phyloP scores from a whole-genome alignment of 1,140 invertebrate genomes.

The Aphelinus atriplicis region DNA sequence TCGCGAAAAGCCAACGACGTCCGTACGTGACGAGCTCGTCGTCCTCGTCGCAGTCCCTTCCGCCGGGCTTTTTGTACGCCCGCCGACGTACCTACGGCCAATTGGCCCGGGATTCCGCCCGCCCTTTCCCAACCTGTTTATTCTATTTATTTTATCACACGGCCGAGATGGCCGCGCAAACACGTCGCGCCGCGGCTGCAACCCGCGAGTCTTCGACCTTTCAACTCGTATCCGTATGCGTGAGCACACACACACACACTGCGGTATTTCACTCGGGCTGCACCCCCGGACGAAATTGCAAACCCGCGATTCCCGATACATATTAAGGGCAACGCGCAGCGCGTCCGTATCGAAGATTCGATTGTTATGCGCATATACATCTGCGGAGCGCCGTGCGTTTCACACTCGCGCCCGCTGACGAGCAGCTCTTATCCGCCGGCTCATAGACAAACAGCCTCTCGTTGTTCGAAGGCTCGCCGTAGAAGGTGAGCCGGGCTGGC shows the following conservation, averaged over 20 bases:
- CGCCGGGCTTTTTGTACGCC: background rate
- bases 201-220: conserved; percentile 48
- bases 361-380: too few species aligned
- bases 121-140: conserved; percentile 56
- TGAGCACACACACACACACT: background rate
- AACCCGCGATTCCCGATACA: background rate
- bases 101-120: conserved; percentile 17
- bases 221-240: background rate
- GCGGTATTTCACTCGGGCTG: too few species aligned
- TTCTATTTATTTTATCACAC: conserved; percentile 65
- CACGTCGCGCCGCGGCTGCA: conserved; percentile 44
- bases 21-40: conserved; percentile 56
- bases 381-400: too few species aligned
- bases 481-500: too few species aligned
- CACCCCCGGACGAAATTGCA: background rate
- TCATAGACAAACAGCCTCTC: too few species aligned
- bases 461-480: too few species aligned
- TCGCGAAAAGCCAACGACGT: conserved; percentile 13
- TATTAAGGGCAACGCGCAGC: too few species aligned
- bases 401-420: too few species aligned
- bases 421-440: too few species aligned
- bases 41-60: conserved; percentile 44
- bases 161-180: conserved; percentile 52
- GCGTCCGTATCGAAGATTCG: too few species aligned
- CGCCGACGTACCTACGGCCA: background rate